phyloP scores from a whole-genome alignment of 2,888 invertebrate species.

The Ophion ventricosus region DNA sequence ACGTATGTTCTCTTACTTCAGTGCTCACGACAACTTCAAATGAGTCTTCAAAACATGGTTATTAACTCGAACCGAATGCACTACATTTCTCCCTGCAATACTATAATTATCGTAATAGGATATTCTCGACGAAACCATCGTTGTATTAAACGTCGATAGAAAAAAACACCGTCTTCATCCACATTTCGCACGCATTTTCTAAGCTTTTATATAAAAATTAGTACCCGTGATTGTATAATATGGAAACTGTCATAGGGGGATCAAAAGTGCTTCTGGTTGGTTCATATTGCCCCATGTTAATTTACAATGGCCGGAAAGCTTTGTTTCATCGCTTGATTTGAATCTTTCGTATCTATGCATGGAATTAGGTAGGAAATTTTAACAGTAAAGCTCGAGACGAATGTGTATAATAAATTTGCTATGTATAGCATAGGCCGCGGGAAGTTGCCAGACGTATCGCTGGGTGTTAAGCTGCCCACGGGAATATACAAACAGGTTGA shows the following conservation, averaged over 20 bases:
- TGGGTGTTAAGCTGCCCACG: not conserved
- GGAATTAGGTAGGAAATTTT: not conserved
- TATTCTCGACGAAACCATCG: conserved; percentile 16
- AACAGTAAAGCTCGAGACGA: not conserved
- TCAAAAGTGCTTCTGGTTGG: not conserved
- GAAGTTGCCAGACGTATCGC: not conserved
- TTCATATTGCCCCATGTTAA: not conserved
- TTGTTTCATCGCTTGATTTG: not conserved
- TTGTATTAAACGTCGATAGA: not conserved
- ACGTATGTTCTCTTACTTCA: conserved; percentile 13
- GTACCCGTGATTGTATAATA: not conserved
- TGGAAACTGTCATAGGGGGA: not conserved
- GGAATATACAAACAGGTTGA: conserved; percentile 16
- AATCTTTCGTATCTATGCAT: not conserved
- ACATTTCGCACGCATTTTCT: not conserved
- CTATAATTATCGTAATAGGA: conserved; percentile 49
- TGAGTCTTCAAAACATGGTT: conserved; percentile 51
- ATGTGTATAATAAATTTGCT: not conserved
- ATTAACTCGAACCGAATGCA: conserved; percentile 40
- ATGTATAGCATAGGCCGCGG: not conserved
- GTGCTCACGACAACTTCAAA: conserved; percentile 49
- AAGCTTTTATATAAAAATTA: not conserved
- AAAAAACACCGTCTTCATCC: not conserved
- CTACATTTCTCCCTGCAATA: conserved; percentile 40
- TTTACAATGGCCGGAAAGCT: not conserved